A percentile compares a stretch with the other conserved stretches of the same genome.
phyloP scores from a whole-genome alignment of 2,113 vertebrate genomes.

The Symphodus melops region DNA sequence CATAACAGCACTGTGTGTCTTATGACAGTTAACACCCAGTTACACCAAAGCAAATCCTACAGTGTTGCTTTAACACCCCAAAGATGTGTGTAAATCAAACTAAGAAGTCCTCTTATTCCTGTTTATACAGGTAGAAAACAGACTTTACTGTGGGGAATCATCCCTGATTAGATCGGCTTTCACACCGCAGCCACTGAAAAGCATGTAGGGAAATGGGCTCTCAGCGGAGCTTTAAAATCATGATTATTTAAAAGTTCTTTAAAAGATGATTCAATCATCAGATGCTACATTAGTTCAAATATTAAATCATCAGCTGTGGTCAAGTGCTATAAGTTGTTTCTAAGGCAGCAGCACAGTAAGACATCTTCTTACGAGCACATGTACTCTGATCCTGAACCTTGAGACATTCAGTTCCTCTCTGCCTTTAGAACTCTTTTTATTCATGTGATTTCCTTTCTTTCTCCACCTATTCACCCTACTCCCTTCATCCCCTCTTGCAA shows the following conservation, averaged over 20 bases:
- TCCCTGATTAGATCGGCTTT: constrained; percentile 5
- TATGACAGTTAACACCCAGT: too few species aligned
- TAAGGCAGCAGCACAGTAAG: neutral
- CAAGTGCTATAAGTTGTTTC: constrained; percentile 12
- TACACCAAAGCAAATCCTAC: too few species aligned
- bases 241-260: too few species aligned
- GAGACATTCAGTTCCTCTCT: neutral
- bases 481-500: neutral
- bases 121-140: neutral
- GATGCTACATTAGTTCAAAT: constrained; percentile 9
- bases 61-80: too few species aligned
- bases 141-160: neutral
- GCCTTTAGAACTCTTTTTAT: neutral
- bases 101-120: neutral
- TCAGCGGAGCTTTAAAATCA: too few species aligned
- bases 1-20: too few species aligned
- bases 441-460: neutral
- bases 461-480: neutral
- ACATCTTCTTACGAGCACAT: neutral
- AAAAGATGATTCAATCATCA: too few species aligned
- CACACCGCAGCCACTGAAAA: neutral
- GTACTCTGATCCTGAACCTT: neutral
- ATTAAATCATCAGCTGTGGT: constrained; percentile 8
- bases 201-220: too few species aligned
- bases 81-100: neutral